Percentiles rank a stretch among this genome's conserved stretches.
Conservation (phyloP, 1,140 invertebrate genomes). For the Hyles euphorbiae region DNA sequence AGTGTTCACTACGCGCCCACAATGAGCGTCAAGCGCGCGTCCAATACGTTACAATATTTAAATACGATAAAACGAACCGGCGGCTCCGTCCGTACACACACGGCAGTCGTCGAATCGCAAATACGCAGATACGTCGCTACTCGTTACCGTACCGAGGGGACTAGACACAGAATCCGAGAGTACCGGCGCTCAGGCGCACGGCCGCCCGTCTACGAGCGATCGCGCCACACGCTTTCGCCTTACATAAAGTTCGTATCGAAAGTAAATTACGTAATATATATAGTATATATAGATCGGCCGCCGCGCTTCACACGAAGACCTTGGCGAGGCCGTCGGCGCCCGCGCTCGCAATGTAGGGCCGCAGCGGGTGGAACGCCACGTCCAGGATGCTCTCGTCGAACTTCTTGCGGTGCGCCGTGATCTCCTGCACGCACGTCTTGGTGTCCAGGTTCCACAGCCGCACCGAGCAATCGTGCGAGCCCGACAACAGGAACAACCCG, state of each 20-base stretch:
- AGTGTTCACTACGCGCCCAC: constrained; percentile 66
- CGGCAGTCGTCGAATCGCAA: constrained; percentile 23
- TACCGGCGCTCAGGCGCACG: constrained; percentile 10
- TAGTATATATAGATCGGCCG: constrained; percentile 29
- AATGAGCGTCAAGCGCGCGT: constrained; percentile 46
- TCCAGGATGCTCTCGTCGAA: constrained; percentile 99
- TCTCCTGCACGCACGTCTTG: constrained; percentile 99
- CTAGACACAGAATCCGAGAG: constrained; percentile 38
- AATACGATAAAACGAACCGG: constrained; percentile 46
- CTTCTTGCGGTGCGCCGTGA: constrained; percentile 99
- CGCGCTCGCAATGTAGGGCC: constrained; percentile 98
- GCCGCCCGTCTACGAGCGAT: constrained; percentile 28
- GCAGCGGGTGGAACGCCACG: constrained; percentile 98
- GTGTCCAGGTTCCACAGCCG: constrained; percentile 99
- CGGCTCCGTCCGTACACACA: constrained; percentile 26
- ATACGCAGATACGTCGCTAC: constrained; percentile 25
- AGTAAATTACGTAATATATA: constrained; percentile 38
- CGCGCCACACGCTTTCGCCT: constrained; percentile 30
- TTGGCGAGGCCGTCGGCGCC: constrained; percentile 99
- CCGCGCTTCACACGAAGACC: constrained; percentile 88
- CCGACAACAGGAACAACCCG: constrained; percentile 97
- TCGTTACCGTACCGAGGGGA: constrained; percentile 37
- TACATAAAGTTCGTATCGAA: constrained; percentile 42
- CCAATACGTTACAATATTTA: constrained; percentile 56
- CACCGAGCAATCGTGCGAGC: constrained; percentile 98